Percentiles rank a stretch among this genome's conserved stretches.
phyloP scores from a whole-genome alignment of 2,888 invertebrate genomes.

The Leucophenga montana region DNA sequence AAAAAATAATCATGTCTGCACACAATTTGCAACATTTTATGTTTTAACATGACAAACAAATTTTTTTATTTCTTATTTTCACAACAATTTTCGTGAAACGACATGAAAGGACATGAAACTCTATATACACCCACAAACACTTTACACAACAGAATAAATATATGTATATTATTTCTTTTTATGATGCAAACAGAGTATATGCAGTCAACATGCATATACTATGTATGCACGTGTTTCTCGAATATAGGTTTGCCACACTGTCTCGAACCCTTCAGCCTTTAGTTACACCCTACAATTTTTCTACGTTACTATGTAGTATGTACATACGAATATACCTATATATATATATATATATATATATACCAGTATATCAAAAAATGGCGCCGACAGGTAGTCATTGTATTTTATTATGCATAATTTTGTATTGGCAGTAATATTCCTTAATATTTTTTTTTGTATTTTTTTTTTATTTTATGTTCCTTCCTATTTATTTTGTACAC shows the following conservation, averaged over 20 bases:
- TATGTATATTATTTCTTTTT: neutral
- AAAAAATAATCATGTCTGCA: neutral
- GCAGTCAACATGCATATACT: neutral
- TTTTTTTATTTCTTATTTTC: slow-evolving; percentile 60
- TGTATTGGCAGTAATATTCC: slow-evolving; percentile 60
- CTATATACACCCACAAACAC: neutral
- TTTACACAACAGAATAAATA: neutral
- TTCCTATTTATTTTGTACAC: slow-evolving; percentile 44
- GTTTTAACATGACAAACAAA: slow-evolving; percentile 47
- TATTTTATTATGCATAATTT: slow-evolving; percentile 64
- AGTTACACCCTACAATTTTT: neutral
- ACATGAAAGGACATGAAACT: slow-evolving; percentile 55
- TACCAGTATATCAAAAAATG: slow-evolving; percentile 51
- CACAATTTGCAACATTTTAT: slow-evolving; percentile 12
- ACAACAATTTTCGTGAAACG: slow-evolving; percentile 55
- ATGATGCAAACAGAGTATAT: neutral
- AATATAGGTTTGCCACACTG: neutral
- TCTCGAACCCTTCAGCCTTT: neutral
- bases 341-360: neutral
- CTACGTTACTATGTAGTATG: neutral
- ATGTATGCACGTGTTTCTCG: neutral
- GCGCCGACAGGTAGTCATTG: slow-evolving; percentile 65
- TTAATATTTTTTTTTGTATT: neutral
- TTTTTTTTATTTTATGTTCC: neutral
- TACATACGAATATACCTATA: no score